Conservation (phyloP, 2,888 invertebrate species). For the Latrodectus elegans region DNA sequence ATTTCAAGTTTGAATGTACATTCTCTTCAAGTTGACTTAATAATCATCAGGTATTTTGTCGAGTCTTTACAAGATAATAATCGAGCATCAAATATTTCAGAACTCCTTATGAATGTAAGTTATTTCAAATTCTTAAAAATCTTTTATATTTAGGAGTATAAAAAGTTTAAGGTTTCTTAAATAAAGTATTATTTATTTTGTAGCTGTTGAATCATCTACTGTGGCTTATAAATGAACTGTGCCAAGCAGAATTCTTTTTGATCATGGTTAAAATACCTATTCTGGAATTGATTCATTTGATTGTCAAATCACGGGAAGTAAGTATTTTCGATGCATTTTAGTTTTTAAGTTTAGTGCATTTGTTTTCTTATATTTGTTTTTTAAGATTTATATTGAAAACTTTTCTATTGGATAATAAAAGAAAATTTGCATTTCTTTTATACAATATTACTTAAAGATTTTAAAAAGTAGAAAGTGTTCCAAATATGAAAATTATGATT, state of each 20-base stretch:
- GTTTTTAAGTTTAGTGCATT: no score
- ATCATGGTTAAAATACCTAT: constrained; percentile 29
- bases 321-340: not conserved
- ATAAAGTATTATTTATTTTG: constrained; percentile 14
- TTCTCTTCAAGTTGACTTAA: constrained; percentile 10
- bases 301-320: constrained; percentile 26
- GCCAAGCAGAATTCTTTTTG: constrained; percentile 13
- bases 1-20: not conserved
- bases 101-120: constrained; percentile 20
- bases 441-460: no score
- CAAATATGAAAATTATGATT: no score
- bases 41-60: constrained; percentile 20
- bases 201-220: constrained; percentile 23
- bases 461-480: no score
- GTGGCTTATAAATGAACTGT: constrained; percentile 11
- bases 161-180: not conserved
- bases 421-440: no score
- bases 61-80: constrained; percentile 4
- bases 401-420: no score
- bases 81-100: not conserved
- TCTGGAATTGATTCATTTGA: constrained; percentile 33
- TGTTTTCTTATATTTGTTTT: no score
- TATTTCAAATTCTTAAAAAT: not conserved
- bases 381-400: no score
- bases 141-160: no score